These are phyloP conservation scores for Drosophila emarginata DNA, from an alignment of 2,888 invertebrate genomes.

Conservation along the genomic window DNA sequence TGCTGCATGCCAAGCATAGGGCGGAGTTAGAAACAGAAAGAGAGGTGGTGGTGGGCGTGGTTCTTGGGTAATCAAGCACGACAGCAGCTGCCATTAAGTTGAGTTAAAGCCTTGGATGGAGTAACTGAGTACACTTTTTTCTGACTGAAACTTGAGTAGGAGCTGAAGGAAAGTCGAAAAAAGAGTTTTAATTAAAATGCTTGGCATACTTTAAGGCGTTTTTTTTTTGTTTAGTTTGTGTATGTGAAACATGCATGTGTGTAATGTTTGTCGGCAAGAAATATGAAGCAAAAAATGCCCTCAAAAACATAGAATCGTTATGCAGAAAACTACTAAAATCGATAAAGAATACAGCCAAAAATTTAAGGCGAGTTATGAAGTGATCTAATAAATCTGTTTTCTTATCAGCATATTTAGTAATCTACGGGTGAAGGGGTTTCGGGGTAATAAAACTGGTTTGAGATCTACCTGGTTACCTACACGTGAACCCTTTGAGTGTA, in stretches of 20 bases:
- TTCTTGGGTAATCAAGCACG: slow-evolving; percentile 65
- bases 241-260: no score
- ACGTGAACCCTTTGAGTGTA: no score
- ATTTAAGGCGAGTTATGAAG: background rate
- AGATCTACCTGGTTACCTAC: no score
- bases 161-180: slow-evolving; percentile 21
- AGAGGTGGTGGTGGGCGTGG: slow-evolving; percentile 6
- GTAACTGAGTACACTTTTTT: slow-evolving; percentile 26
- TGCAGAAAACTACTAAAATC: slow-evolving; percentile 22
- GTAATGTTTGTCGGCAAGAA: slow-evolving; percentile 14
- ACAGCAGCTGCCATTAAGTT: slow-evolving; percentile 72
- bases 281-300: slow-evolving; percentile 23
- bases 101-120: slow-evolving; percentile 55
- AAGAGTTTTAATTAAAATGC: slow-evolving; percentile 69
- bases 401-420: no score
- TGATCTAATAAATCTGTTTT: no score
- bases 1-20: slow-evolving; percentile 36
- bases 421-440: no score
- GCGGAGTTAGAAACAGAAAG: background rate
- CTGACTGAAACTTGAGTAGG: background rate
- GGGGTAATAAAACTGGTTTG: no score
- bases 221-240: slow-evolving; percentile 25
- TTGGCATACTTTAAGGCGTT: slow-evolving; percentile 62
- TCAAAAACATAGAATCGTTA: background rate
- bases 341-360: slow-evolving; percentile 21